Conservation (phyloP, 2,888 invertebrate genomes). For the Pterostichus niger region DNA sequence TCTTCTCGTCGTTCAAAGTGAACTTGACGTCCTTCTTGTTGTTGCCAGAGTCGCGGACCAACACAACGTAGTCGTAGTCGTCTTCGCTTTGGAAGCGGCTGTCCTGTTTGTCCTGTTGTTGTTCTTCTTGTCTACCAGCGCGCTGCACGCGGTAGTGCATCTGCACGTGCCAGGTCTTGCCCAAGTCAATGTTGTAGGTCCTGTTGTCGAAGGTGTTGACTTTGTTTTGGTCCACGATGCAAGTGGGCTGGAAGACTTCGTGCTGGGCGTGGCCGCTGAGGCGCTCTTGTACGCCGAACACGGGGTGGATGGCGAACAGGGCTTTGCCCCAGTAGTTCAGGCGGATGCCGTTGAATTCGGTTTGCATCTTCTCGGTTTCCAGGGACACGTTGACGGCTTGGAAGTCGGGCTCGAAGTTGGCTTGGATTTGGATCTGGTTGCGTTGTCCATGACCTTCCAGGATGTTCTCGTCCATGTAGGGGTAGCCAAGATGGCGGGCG, state of each 20-base stretch:
- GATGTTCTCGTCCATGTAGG: constrained; percentile 78
- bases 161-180: constrained; percentile 82
- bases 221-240: constrained; percentile 81
- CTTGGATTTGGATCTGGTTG: constrained; percentile 78
- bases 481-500: constrained; percentile 77
- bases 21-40: constrained; percentile 77
- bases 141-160: constrained; percentile 77
- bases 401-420: constrained; percentile 77
- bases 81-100: constrained; percentile 52
- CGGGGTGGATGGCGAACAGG: constrained; percentile 78
- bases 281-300: constrained; percentile 75
- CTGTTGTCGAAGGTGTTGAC: constrained; percentile 84
- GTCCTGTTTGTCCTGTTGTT: constrained; percentile 71
- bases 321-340: constrained; percentile 75
- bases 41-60: constrained; percentile 76
- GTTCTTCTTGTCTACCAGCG: constrained; percentile 42
- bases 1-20: constrained; percentile 72
- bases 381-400: constrained; percentile 78
- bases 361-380: constrained; percentile 75
- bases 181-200: constrained; percentile 79
- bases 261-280: constrained; percentile 70
- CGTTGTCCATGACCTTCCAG: constrained; percentile 74
- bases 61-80: constrained; percentile 73
- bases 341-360: constrained; percentile 77
- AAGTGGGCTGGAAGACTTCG: constrained; percentile 80